phyloP scores from a whole-genome alignment of 2,113 vertebrate species.

The Spilogale gracilis region DNA sequence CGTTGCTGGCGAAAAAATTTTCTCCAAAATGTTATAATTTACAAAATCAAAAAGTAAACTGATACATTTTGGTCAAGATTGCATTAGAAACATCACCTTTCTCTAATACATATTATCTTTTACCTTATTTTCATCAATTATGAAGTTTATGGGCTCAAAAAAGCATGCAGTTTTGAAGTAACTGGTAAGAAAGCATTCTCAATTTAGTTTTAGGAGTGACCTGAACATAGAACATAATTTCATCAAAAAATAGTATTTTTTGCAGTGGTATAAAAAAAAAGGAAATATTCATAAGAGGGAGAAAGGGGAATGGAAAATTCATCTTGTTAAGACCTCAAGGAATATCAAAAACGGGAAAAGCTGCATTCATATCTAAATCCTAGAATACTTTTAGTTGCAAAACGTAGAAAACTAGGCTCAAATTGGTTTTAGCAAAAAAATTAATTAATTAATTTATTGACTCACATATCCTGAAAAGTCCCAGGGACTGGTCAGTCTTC shows the following conservation, averaged over 20 bases:
- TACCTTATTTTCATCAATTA: constrained; percentile 24
- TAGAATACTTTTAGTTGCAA: background rate
- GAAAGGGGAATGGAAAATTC: background rate
- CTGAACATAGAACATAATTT: constrained; percentile 27
- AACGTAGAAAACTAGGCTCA: background rate
- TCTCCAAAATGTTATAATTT: constrained; percentile 53
- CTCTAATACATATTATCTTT: constrained; percentile 20
- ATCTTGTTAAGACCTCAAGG: background rate
- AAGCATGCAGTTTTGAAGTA: constrained; percentile 7
- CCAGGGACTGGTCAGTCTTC: background rate
- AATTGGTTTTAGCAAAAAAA: background rate
- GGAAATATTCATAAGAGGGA: background rate
- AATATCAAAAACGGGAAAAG: background rate
- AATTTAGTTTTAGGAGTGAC: constrained; percentile 19
- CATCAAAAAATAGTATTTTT: background rate
- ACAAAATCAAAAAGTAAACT: constrained; percentile 56
- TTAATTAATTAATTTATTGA: background rate
- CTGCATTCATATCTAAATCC: background rate
- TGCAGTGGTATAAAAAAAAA: background rate
- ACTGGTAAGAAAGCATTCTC: background rate
- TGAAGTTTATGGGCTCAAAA: constrained; percentile 4
- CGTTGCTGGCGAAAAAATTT: background rate
- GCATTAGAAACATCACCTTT: background rate
- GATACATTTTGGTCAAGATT: background rate
- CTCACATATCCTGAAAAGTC: background rate